These are phyloP conservation scores for Drosophila funebris DNA, from an alignment of 1,140 invertebrate species.

Conservation along the genomic window DNA sequence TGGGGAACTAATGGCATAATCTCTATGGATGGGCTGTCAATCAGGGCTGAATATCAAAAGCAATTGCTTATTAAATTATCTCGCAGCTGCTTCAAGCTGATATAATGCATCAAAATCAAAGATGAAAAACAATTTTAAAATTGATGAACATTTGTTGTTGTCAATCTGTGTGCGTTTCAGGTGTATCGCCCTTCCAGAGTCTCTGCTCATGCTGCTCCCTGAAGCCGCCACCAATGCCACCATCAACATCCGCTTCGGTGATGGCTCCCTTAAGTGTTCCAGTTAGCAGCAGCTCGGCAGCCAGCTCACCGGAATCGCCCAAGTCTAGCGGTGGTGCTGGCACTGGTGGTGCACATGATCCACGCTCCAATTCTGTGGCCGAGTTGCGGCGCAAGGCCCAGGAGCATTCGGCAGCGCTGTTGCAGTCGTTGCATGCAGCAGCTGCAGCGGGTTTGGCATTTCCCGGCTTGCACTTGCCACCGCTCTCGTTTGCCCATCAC, in stretches of 20 bases:
- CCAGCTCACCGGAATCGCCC: slow-evolving; percentile 82
- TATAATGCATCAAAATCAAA: slow-evolving; percentile 38
- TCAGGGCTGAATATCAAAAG: slow-evolving; percentile 52
- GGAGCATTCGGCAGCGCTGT: slow-evolving; percentile 93
- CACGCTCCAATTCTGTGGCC: slow-evolving; percentile 92
- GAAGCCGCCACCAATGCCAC: slow-evolving; percentile 85
- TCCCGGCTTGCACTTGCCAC: slow-evolving; percentile 85
- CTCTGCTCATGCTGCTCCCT: slow-evolving; percentile 91
- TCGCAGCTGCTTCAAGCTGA: slow-evolving; percentile 12
- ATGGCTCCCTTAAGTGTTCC: slow-evolving; percentile 76
- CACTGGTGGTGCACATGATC: slow-evolving; percentile 78
- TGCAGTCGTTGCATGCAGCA: slow-evolving; percentile 88
- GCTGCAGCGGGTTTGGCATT: slow-evolving; percentile 84
- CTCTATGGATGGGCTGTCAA: slow-evolving; percentile 50
- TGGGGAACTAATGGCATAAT: slow-evolving; percentile 20
- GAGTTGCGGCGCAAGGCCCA: slow-evolving; percentile 94
- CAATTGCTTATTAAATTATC: slow-evolving; percentile 57
- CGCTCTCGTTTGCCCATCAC: slow-evolving; percentile 80
- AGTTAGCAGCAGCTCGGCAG: slow-evolving; percentile 69
- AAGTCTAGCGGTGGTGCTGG: slow-evolving; percentile 62
- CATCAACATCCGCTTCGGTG: slow-evolving; percentile 36
- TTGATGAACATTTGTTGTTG: slow-evolving; percentile 1
- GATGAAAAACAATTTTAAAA: slow-evolving; percentile 5
- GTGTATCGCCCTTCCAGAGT: slow-evolving; percentile 87
- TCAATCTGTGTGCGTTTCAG: slow-evolving; percentile 45